Percentiles rank a stretch among this genome's conserved stretches.
Evolutionary conservation across 2,113 vertebrate species (phyloP).

Genomic region (Collichthys lucidus): DNA sequence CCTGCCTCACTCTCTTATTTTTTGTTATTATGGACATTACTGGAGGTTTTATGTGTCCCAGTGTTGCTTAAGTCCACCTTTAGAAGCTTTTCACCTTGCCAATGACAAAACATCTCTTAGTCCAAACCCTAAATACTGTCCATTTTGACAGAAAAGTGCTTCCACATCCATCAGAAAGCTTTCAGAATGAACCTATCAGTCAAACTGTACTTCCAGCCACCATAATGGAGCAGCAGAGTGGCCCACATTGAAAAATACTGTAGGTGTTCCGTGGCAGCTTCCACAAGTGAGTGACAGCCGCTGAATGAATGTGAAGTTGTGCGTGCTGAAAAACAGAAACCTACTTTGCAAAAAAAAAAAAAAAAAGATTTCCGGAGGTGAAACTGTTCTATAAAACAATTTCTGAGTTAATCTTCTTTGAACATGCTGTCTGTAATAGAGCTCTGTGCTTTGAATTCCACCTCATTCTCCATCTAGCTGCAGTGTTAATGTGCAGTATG

Average conservation of each 20-base stretch:
- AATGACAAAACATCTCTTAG: background rate
- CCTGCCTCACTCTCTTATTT: background rate
- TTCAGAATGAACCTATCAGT: background rate
- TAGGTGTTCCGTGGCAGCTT: conserved; percentile 7
- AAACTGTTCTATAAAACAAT: conserved; percentile 18
- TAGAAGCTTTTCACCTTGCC: background rate
- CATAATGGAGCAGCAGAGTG: conserved; percentile 20
- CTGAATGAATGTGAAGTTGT: conserved; percentile 29
- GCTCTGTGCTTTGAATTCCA: conserved; percentile 36
- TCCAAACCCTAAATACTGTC: background rate
- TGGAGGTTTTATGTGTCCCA: background rate
- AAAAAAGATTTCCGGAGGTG: conserved; percentile 6
- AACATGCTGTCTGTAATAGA: conserved; percentile 16
- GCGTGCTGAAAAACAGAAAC: conserved; percentile 4
- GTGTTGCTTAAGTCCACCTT: background rate
- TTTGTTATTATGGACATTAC: too few species aligned
- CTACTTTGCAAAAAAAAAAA: background rate
- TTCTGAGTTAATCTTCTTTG: conserved; percentile 41
- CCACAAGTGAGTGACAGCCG: conserved; percentile 25
- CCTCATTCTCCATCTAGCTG: background rate
- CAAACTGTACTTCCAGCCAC: background rate
- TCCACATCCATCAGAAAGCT: background rate
- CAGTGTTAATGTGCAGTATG: conserved; percentile 1
- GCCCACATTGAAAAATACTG: conserved; percentile 8
- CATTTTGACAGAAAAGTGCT: background rate